Percentiles rank a stretch among this genome's conserved stretches.
Conservation (phyloP, 1,140 invertebrate genomes). For the Scaptomyza montana region DNA sequence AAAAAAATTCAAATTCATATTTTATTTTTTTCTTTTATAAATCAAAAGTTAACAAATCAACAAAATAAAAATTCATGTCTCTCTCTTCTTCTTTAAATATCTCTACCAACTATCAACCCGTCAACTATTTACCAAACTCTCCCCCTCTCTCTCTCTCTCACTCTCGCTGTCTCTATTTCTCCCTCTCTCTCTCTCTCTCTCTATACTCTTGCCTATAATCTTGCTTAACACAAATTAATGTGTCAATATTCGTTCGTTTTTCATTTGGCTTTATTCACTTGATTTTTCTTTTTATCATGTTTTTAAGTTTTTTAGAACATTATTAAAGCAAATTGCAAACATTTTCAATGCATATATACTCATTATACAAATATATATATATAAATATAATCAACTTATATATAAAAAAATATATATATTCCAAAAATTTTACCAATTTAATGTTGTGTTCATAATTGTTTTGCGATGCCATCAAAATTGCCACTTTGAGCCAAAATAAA, state of each 20-base stretch:
- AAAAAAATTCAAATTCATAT: constrained; percentile 44
- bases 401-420: constrained; percentile 43
- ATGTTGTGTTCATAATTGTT: constrained; percentile 76
- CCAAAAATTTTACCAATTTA: constrained; percentile 63
- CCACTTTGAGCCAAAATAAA: constrained; percentile 59
- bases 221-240: constrained; percentile 69
- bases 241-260: constrained; percentile 57
- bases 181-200: constrained; percentile 24
- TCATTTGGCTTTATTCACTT: constrained; percentile 50
- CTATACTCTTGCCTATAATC: constrained; percentile 35
- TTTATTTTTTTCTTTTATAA: constrained; percentile 45
- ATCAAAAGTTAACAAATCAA: constrained; percentile 47
- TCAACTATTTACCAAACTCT: constrained; percentile 14
- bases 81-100: constrained; percentile 61
- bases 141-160: constrained; percentile 28
- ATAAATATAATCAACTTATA: constrained; percentile 54
- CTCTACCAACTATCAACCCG: constrained; percentile 29
- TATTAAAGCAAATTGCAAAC: constrained; percentile 59
- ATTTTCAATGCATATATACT: constrained; percentile 48
- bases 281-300: constrained; percentile 18
- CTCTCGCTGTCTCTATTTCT: constrained; percentile 35
- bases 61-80: constrained; percentile 58
- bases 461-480: constrained; percentile 61
- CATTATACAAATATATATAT: constrained; percentile 54
- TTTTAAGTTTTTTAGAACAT: constrained; percentile 42